Percentiles rank a stretch among this genome's conserved stretches.
These are phyloP conservation scores for Hipposideros larvatus DNA, from an alignment of 2,797 vertebrate genomes.

Conservation along the genomic window DNA sequence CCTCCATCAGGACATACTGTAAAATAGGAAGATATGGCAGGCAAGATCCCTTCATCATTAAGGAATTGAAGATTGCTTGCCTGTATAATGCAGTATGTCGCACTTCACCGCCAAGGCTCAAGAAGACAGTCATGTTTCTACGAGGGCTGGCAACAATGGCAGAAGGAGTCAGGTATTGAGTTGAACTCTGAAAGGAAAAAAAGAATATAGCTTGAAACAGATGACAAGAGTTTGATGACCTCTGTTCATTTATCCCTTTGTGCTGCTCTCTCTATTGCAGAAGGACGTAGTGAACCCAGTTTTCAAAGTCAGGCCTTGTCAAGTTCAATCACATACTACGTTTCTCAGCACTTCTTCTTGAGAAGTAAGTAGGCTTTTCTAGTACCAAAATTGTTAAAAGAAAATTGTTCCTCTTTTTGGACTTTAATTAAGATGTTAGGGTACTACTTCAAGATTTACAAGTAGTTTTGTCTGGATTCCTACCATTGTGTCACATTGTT, in stretches of 20 bases:
- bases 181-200: constrained; percentile 15
- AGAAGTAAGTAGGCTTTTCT: not conserved
- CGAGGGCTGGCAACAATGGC: not conserved
- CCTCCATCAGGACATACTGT: not conserved
- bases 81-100: not conserved
- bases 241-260: not conserved
- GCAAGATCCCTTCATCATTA: not conserved
- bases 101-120: not conserved
- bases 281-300: not conserved
- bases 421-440: not conserved
- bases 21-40: not conserved
- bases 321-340: not conserved
- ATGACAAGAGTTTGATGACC: not conserved
- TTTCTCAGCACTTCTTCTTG: not conserved
- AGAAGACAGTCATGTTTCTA: not conserved
- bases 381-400: not conserved
- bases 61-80: not conserved
- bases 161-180: not conserved
- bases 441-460: not conserved
- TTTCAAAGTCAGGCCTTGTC: not conserved
- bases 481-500: not conserved
- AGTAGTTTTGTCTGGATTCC: not conserved
- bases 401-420: not conserved
- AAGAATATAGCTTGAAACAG: not conserved
- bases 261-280: not conserved